These are phyloP conservation scores for Electrona antarctica DNA, from an alignment of 2,113 vertebrate genomes.

Conservation along the genomic window DNA sequence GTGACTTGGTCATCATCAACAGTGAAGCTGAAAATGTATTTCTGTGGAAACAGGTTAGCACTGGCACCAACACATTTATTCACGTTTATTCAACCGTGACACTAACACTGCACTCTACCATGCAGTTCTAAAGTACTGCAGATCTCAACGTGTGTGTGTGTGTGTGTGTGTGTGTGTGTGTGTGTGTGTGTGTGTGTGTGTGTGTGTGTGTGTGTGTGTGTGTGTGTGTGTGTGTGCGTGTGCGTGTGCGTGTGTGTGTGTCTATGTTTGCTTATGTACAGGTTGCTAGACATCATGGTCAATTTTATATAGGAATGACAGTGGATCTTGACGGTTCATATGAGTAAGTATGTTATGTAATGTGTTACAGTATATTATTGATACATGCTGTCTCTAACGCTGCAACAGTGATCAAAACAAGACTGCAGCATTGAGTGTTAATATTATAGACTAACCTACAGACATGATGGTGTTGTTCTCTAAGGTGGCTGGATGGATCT, in stretches of 20 bases:
- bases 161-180: too few relatives aligned
- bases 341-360: constrained; percentile 76
- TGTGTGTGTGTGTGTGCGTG: not conserved
- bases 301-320: constrained; percentile 86
- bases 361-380: not conserved
- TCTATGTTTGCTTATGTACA: constrained; percentile 30
- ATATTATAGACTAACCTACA: not conserved
- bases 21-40: constrained; percentile 87
- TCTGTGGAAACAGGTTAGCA: constrained; percentile 84
- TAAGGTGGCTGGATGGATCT: constrained; percentile 90
- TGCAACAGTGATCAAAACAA: too few relatives aligned
- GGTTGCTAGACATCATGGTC: constrained; percentile 69
- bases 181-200: too few relatives aligned
- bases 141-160: too few relatives aligned
- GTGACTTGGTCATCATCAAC: constrained; percentile 83
- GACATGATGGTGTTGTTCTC: constrained; percentile 33
- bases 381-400: not conserved
- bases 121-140: too few relatives aligned
- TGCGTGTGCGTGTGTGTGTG: not conserved
- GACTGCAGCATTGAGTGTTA: too few relatives aligned
- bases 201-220: too few relatives aligned
- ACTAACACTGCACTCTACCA: too few relatives aligned
- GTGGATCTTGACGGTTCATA: constrained; percentile 86
- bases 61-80: too few relatives aligned
- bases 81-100: too few relatives aligned